phyloP scores from a whole-genome alignment of 2,797 vertebrate species.

The Alcedo quadribrachys region DNA sequence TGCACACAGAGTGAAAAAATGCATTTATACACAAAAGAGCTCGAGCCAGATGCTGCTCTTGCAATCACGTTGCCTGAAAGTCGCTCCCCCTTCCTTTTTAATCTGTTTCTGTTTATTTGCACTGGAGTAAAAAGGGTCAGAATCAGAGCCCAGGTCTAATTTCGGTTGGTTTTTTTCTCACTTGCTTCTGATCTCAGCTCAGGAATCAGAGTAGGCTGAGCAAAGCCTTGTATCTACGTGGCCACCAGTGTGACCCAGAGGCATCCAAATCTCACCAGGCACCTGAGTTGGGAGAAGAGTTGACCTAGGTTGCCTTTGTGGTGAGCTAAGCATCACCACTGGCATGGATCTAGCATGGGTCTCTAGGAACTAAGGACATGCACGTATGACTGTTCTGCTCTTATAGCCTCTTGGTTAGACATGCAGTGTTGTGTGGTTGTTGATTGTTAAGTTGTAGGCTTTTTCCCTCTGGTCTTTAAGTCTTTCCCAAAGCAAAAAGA shows the following conservation, averaged over 20 bases:
- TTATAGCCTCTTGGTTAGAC: not conserved
- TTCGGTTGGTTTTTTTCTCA: not conserved
- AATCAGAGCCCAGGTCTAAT: not conserved
- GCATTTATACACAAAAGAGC: not conserved
- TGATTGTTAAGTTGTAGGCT: rapidly evolving
- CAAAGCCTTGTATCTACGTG: not conserved
- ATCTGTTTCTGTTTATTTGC: not conserved
- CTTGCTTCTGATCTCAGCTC: not conserved
- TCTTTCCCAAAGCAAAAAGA: not conserved
- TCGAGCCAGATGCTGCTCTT: not conserved
- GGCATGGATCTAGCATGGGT: not conserved
- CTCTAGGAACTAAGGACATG: not conserved
- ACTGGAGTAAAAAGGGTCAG: not conserved
- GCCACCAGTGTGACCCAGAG: not conserved
- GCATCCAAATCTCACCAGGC: not conserved
- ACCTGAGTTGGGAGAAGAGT: not conserved
- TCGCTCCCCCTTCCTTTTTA: not conserved
- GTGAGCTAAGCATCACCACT: not conserved
- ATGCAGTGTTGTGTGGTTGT: not conserved
- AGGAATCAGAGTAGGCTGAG: not conserved
- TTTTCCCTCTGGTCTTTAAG: not conserved
- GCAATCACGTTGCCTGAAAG: not conserved
- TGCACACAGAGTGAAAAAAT: not conserved
- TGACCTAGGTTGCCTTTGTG: not conserved
- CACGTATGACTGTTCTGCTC: not conserved